Evolutionary conservation across 2,888 invertebrate genomes (phyloP), one percentile per base, ranked within the genome.

Genomic region (Diarsia mendica): DNA sequence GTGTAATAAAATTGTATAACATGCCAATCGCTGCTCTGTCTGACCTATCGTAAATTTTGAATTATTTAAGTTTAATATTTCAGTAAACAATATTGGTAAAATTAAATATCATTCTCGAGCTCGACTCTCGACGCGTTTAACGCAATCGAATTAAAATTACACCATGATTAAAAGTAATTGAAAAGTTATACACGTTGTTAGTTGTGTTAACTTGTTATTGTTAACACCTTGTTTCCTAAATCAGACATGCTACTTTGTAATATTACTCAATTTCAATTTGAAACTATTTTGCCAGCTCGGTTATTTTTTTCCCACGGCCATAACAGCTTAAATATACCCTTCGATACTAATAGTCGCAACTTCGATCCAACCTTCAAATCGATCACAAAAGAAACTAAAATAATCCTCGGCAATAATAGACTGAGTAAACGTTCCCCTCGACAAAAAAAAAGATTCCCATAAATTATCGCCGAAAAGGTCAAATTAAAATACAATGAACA

Each of bases 401-500:
- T 93, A 94, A 94, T 93, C 91, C 92, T 89, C 89, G 91, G 89
- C 94, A 93, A 95, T 95, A 95, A 95, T 95, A 95, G 94, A 92
- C 94, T 92, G 93, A 93, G 94, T 95, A 95, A 96, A 95, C 94
- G 95, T 92, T 94, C 93, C 93, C 94, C 91, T 92, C 89, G 86
- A 86, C 87, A 88, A 92, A 95, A 90, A 72, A 94, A 93, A 94
- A 93, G 90, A 92, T 93, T 95, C 95, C 92, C 95, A 96, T 96
- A 96, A 96, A 96, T 96, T 96, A 96, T 96, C 96, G 92, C 95
- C 95, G 94, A 96, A 96, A 96, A 96, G 96, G 96, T 96, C 96
- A 96, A 96, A 96, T 96, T 96, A 96, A 96, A 96, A 96, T 96
- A 96, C 96, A 96, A 96, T 96, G 96, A 96, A 94, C 92, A 94